Evolutionary conservation across 2,888 invertebrate genomes (phyloP), one percentile per base, ranked within the genome.

Genomic region (Pecten maximus): DNA sequence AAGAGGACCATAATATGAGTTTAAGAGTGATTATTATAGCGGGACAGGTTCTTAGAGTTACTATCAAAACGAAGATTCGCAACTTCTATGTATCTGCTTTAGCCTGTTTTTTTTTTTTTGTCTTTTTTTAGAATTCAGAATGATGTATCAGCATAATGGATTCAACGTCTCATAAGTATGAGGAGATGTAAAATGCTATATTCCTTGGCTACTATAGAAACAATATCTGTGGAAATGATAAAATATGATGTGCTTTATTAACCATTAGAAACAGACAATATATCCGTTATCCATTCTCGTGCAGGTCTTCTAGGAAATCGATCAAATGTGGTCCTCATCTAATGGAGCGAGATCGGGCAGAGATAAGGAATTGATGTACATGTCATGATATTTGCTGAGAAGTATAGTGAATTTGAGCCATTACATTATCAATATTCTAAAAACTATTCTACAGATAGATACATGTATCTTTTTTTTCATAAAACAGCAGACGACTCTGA

Each of bases 361-460:
- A 74, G 74, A 74, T 74, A 74, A 74, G 74, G 12, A 74, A 74
- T 74, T 74, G 74, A 74, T 74, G 12, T 74, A 74, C 74, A 23
- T 28, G 74, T 74, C 35, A 28, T 74, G 74, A 74, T 28, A 74
- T 74, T 35, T 74, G 35, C 74, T 74, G 74, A 74, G 74, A 74
- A 74, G 16, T 74, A 74, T 74, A 74, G n/a, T 23, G 60, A 12
- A 23, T 28, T 74, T 10, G 15, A 28, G 74, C 74, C 28, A 74
- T 35, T 74, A 74, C 74, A 74, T 10, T 74, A 74, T 74, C 74
- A 35, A 35, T 28, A 28, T 74, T 74, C 28, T 35, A 74, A 74
- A 74, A 74, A 74, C 28, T 35, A 74, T 74, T 23, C 28, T 74
- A 74, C 35, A 74, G 0, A 28, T 74, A 35, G 23, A 74, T 74